Evolutionary conservation across 2,888 invertebrate genomes (phyloP).

Genomic region (Aphodius granarius): DNA sequence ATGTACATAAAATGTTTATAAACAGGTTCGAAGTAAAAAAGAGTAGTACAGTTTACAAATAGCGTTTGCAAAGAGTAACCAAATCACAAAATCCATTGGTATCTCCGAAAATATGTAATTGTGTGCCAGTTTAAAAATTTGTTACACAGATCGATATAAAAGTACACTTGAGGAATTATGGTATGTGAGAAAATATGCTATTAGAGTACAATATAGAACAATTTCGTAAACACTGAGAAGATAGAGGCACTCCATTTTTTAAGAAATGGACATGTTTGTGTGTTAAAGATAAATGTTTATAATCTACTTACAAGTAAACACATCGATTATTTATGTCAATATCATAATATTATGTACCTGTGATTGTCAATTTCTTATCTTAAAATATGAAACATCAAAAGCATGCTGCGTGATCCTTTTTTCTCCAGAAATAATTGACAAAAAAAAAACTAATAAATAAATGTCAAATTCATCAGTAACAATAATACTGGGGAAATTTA

Average conservation of each 20-base stretch:
- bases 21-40: neutral
- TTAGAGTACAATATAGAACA: neutral
- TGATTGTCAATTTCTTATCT: neutral
- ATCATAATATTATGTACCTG: neutral
- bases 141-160: neutral
- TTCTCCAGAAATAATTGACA: too few species aligned
- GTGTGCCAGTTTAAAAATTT: neutral
- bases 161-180: neutral
- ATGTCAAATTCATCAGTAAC: too few species aligned
- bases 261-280: slow-evolving; percentile 1
- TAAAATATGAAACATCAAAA: neutral
- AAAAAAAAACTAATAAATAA: too few species aligned
- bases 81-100: neutral
- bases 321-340: neutral
- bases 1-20: neutral
- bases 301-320: neutral
- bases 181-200: neutral
- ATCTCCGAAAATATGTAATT: neutral
- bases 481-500: too few species aligned
- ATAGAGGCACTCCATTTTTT: slow-evolving; percentile 8
- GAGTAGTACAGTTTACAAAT: neutral
- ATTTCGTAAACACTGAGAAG: neutral
- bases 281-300: neutral
- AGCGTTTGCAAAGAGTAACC: neutral
- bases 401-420: neutral